Evolutionary conservation across 2,797 vertebrate species (phyloP).

Genomic region (Enteromius radiatus): DNA sequence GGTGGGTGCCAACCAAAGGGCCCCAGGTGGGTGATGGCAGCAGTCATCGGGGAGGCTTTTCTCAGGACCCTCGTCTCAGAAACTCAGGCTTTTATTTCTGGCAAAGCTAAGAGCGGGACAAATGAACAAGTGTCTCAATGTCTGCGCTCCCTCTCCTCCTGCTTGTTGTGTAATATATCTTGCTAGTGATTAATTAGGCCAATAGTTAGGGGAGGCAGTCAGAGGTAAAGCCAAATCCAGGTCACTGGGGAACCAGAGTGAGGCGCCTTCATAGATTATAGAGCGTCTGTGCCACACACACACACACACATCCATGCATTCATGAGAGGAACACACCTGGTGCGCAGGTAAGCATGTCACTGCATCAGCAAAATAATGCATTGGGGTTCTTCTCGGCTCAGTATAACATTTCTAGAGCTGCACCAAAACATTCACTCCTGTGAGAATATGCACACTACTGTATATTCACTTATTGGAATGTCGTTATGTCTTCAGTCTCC

Average conservation of each 20-base stretch:
- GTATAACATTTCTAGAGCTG: not conserved
- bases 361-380: not conserved
- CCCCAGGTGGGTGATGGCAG: conserved; percentile 32
- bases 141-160: conserved; percentile 23
- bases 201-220: conserved; percentile 34
- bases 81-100: conserved; percentile 35
- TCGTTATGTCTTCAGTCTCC: not conserved
- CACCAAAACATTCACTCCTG: not conserved
- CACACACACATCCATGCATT: not conserved
- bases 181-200: conserved; percentile 40
- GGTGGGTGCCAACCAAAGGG: conserved; percentile 51
- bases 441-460: not conserved
- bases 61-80: conserved; percentile 17
- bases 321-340: conserved; percentile 6
- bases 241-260: conserved; percentile 14
- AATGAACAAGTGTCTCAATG: conserved; percentile 46
- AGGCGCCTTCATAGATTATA: conserved; percentile 22
- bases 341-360: conserved; percentile 17
- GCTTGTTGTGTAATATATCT: conserved; percentile 35
- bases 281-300: conserved; percentile 8
- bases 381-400: not conserved
- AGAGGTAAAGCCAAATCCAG: conserved; percentile 35
- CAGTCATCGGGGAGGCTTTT: conserved; percentile 17
- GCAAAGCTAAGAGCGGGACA: conserved; percentile 11
- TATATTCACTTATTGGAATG: not conserved